A percentile compares a stretch with the other conserved stretches of the same genome.
phyloP scores from a whole-genome alignment of 2,113 vertebrate genomes.

The Amazona guildingii region DNA sequence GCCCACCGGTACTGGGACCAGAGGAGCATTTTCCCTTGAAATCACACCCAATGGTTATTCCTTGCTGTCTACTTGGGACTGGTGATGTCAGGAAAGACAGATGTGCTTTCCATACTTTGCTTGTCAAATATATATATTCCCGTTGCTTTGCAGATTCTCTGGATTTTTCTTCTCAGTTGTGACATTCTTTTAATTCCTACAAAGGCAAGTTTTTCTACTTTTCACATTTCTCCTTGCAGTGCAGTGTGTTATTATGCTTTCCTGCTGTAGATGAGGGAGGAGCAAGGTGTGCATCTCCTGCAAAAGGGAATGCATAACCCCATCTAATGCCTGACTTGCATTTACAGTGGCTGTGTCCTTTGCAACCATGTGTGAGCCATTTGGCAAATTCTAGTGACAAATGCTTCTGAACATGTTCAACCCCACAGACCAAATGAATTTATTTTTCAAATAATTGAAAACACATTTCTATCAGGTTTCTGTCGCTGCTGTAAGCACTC shows the following conservation, averaged over 20 bases:
- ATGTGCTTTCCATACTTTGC: not conserved
- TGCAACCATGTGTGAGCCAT: fast-evolving
- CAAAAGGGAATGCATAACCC: not conserved
- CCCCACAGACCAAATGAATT: not conserved
- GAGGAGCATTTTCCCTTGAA: not conserved
- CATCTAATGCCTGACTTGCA: not conserved
- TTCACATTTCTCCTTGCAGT: not conserved
- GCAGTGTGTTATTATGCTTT: not conserved
- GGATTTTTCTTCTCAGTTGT: not conserved
- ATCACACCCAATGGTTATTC: not conserved
- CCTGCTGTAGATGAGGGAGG: not conserved
- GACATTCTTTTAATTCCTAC: not conserved
- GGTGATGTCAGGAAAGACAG: not conserved
- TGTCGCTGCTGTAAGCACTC: not conserved
- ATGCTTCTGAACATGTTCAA: not conserved
- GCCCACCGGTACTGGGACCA: not conserved
- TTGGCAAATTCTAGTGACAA: not conserved
- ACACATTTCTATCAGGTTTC: not conserved
- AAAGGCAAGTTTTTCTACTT: not conserved
- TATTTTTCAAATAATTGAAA: not conserved
- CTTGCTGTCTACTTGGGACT: not conserved
- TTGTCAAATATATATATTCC: not conserved
- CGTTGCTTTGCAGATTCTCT: not conserved
- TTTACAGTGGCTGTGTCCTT: not conserved
- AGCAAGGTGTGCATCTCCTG: fast-evolving